phyloP scores from a whole-genome alignment of 2,797 vertebrate genomes.

The Scolopax rusticola region DNA sequence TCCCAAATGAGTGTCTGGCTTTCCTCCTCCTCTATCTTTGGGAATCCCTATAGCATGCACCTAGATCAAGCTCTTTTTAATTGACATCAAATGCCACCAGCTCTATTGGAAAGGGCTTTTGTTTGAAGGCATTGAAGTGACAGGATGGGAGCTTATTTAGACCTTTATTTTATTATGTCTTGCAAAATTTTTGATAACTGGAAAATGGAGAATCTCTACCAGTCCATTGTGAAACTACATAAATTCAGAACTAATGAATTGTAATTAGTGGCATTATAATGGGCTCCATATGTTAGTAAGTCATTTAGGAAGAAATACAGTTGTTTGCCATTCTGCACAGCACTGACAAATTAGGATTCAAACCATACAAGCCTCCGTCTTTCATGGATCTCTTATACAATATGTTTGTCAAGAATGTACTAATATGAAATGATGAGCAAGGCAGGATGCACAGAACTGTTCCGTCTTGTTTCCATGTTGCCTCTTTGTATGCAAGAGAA shows the following conservation, averaged over 20 bases:
- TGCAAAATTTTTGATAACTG: conserved; percentile 23
- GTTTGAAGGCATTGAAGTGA: background rate
- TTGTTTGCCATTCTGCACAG: conserved; percentile 49
- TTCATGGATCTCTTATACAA: background rate
- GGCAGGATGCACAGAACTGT: background rate
- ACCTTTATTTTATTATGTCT: background rate
- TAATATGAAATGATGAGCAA: background rate
- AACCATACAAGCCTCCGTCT: conserved; percentile 56
- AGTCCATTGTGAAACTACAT: conserved; percentile 25
- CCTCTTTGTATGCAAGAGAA: background rate
- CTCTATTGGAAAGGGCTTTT: background rate
- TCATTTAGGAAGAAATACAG: conserved; percentile 45
- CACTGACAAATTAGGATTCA: conserved; percentile 51
- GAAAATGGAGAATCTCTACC: background rate
- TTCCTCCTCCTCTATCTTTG: background rate
- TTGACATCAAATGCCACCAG: background rate
- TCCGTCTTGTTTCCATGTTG: background rate
- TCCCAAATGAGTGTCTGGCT: background rate
- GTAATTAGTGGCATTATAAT: conserved; percentile 55
- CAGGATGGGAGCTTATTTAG: background rate
- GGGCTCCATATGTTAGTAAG: conserved; percentile 40
- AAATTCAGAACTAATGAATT: conserved; percentile 69
- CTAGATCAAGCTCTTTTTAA: background rate
- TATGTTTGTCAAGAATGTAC: background rate
- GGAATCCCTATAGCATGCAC: background rate